Conservation (phyloP, 2,113 vertebrate genomes). For the Brachionichthys hirsutus region DNA sequence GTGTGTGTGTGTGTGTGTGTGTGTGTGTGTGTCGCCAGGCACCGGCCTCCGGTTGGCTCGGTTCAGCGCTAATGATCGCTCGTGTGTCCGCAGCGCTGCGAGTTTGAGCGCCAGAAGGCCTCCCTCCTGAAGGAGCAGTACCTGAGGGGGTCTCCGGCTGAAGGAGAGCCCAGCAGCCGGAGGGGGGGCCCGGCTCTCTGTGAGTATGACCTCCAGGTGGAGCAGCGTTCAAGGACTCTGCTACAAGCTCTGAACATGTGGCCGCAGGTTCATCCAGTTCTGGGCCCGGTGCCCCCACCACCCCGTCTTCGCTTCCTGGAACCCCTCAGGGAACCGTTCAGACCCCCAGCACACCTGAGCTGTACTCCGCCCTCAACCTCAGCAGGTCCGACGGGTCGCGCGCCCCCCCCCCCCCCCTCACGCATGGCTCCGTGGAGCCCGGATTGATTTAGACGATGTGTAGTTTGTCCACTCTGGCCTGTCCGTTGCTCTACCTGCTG, state of each 20-base stretch:
- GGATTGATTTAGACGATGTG: too few relatives aligned
- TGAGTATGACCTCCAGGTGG: too few relatives aligned
- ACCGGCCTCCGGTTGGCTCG: too few relatives aligned
- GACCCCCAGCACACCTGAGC: constrained; percentile 72
- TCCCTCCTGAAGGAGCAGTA: constrained; percentile 73
- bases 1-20: too few relatives aligned
- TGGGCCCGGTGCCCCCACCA: constrained; percentile 38
- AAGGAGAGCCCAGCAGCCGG: not conserved
- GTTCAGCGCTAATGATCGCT: not conserved
- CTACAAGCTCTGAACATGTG: not conserved
- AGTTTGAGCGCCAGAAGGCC: constrained; percentile 77
- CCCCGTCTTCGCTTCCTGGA: constrained; percentile 33
- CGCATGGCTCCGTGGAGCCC: too few relatives aligned
- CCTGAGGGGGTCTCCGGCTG: constrained; percentile 59
- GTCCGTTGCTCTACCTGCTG: too few relatives aligned
- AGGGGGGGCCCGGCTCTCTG: constrained; percentile 49
- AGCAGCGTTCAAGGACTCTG: too few relatives aligned
- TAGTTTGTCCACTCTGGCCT: too few relatives aligned
- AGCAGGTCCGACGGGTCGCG: constrained; percentile 49
- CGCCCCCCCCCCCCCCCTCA: too few relatives aligned
- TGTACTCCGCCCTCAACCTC: constrained; percentile 69
- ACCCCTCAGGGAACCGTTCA: constrained; percentile 32
- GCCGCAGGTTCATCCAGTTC: constrained; percentile 26
- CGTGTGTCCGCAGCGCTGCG: constrained; percentile 58
- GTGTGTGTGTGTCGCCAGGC: too few relatives aligned